A percentile compares a stretch with the other conserved stretches of the same genome.
phyloP scores from a whole-genome alignment of 64 coral and sea anemone species.

The Cladopsammia gracilis region DNA sequence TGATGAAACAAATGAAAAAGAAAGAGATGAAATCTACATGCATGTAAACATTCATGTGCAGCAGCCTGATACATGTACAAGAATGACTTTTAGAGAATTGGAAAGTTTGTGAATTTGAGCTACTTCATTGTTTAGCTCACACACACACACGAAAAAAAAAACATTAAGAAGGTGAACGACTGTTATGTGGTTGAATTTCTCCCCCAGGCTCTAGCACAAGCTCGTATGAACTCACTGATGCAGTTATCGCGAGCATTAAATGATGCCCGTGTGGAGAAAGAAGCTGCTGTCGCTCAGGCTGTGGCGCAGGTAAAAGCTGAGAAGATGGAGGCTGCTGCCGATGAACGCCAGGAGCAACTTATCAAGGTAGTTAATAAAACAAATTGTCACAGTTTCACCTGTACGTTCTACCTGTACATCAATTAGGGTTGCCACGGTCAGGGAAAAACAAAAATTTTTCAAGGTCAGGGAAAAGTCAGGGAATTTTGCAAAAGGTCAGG shows the following conservation, averaged over 20 bases:
- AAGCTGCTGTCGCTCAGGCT: slow-evolving; percentile 86
- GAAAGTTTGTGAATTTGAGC: no score
- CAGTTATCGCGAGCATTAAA: slow-evolving; percentile 93
- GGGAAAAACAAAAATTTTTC: slow-evolving; percentile 66
- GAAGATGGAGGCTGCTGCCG: slow-evolving; percentile 89
- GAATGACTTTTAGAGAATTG: no score
- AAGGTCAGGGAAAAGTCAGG: slow-evolving; percentile 66
- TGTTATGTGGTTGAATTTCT: neutral
- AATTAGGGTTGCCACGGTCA: slow-evolving; percentile 54
- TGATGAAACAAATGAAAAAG: no score
- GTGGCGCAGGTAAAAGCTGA: slow-evolving; percentile 92
- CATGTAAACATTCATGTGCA: no score
- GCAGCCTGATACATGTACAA: no score
- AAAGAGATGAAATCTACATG: no score
- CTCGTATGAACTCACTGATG: slow-evolving; percentile 94
- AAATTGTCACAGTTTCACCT: no score
- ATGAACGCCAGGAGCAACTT: slow-evolving; percentile 93
- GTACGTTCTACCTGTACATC: no score
- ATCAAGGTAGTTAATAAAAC: slow-evolving; percentile 74
- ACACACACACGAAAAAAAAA: no score
- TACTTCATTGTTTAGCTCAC: no score
- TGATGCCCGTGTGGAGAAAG: slow-evolving; percentile 92
- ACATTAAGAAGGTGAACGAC: neutral
- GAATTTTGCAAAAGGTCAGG: no score
- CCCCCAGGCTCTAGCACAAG: slow-evolving; percentile 80